phyloP scores from a whole-genome alignment of 2,113 vertebrate genomes.

The Elephantulus edwardii region DNA sequence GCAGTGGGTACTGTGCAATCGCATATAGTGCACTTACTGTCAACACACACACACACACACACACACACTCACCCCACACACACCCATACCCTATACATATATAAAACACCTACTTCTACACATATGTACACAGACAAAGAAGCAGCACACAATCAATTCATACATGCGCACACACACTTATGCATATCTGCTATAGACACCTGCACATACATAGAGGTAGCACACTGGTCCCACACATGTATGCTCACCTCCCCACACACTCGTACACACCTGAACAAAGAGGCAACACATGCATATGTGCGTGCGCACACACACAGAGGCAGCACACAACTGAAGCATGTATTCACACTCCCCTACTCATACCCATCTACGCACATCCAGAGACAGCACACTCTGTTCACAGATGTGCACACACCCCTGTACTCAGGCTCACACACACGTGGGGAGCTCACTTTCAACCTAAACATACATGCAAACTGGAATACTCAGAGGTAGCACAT shows the following conservation, averaged over 20 bases:
- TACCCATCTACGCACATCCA: background rate
- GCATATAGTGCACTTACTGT: no score
- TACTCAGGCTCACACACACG: background rate
- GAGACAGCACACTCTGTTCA: background rate
- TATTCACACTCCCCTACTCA: background rate
- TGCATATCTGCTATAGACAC: background rate
- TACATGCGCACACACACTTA: background rate
- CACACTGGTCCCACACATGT: no score
- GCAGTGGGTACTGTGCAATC: background rate
- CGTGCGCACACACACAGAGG: no score
- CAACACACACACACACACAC: background rate
- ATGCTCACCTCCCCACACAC: background rate
- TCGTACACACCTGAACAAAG: no score
- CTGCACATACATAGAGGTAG: no score
- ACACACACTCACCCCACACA: background rate
- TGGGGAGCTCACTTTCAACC: no score
- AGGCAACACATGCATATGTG: background rate
- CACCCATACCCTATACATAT: background rate
- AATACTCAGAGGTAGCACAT: accelerated
- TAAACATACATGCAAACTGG: no score
- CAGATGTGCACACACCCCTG: background rate
- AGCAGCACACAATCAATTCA: background rate
- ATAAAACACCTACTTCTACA: background rate
- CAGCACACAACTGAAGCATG: background rate
- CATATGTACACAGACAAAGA: background rate